A percentile compares a stretch with the other conserved stretches of the same genome.
Evolutionary conservation across 2,888 invertebrate genomes (phyloP).

Genomic region (Leptinotarsa juncta): DNA sequence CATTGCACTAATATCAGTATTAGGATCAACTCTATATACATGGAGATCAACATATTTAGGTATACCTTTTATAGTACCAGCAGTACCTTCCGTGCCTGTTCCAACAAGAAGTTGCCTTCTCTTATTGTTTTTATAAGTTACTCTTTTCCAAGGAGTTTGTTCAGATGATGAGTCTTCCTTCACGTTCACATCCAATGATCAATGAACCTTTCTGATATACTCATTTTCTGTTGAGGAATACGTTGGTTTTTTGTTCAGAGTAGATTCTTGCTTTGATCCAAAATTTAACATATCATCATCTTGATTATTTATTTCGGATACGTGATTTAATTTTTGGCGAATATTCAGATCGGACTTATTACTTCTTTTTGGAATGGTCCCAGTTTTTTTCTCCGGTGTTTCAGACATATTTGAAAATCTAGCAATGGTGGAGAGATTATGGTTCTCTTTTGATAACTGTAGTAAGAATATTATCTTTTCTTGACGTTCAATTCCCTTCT

Average conservation of each 20-base stretch:
- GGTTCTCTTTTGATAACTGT: background rate
- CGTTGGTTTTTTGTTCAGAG: background rate
- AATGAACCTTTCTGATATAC: background rate
- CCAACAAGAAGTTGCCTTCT: conserved; percentile 16
- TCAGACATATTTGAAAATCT: conserved; percentile 2
- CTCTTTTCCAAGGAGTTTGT: background rate
- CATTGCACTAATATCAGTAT: conserved; percentile 19
- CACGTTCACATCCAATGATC: background rate
- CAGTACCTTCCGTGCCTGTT: background rate
- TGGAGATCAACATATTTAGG: too few species aligned
- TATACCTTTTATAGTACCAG: conserved; percentile 4
- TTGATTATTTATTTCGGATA: background rate
- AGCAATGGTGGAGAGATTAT: background rate
- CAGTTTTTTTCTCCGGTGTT: background rate
- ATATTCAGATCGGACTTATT: background rate
- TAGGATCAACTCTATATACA: background rate
- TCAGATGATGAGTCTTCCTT: conserved; percentile 5
- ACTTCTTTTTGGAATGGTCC: background rate
- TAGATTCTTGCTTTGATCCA: background rate
- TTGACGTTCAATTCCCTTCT: conserved; percentile 3
- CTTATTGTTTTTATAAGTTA: conserved; percentile 24
- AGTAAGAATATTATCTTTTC: conserved; percentile 6
- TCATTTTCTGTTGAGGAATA: background rate
- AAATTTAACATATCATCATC: background rate
- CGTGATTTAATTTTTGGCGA: background rate